A percentile compares a stretch with the other conserved stretches of the same genome.
phyloP scores from a whole-genome alignment of 2,888 invertebrate genomes.

The Orchesellides sinensis region DNA sequence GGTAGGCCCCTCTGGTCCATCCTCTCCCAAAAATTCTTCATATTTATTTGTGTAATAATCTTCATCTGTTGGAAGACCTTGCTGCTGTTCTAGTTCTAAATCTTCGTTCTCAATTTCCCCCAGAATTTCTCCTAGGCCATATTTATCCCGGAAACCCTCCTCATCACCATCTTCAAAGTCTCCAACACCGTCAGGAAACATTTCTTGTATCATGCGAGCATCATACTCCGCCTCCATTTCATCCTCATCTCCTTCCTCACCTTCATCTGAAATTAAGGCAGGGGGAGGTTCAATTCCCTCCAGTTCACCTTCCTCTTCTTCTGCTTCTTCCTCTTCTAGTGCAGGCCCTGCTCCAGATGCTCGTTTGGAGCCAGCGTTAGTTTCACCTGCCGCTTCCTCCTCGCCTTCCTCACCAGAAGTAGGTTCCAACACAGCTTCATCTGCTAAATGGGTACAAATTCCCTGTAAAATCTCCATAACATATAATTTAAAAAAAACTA shows the following conservation, averaged over 20 bases:
- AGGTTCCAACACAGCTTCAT: too few relatives aligned
- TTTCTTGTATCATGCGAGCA: slow-evolving; percentile 23
- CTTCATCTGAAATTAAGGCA: not conserved
- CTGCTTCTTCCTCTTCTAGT: not conserved
- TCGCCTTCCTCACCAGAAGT: not conserved
- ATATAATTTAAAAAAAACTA: too few relatives aligned
- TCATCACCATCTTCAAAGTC: slow-evolving; percentile 57
- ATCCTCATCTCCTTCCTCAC: not conserved
- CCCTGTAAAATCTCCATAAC: too few relatives aligned
- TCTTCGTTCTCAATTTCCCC: slow-evolving; percentile 61
- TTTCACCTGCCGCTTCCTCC: not conserved
- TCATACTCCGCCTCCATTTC: slow-evolving; percentile 16
- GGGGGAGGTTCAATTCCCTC: not conserved
- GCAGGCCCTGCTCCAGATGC: too few relatives aligned
- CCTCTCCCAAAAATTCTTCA: slow-evolving; percentile 48
- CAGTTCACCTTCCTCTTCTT: not conserved
- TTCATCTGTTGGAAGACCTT: not conserved
- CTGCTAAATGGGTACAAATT: too few relatives aligned
- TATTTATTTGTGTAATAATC: slow-evolving; percentile 11
- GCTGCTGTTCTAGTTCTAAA: slow-evolving; percentile 7
- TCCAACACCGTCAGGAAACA: slow-evolving; percentile 51
- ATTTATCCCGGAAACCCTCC: slow-evolving; percentile 47
- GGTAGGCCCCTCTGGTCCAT: slow-evolving; percentile 39
- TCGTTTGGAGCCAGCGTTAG: not conserved
- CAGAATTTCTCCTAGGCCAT: slow-evolving; percentile 48